phyloP scores from a whole-genome alignment of 2,113 vertebrate genomes.

The Crotalus tigris region DNA sequence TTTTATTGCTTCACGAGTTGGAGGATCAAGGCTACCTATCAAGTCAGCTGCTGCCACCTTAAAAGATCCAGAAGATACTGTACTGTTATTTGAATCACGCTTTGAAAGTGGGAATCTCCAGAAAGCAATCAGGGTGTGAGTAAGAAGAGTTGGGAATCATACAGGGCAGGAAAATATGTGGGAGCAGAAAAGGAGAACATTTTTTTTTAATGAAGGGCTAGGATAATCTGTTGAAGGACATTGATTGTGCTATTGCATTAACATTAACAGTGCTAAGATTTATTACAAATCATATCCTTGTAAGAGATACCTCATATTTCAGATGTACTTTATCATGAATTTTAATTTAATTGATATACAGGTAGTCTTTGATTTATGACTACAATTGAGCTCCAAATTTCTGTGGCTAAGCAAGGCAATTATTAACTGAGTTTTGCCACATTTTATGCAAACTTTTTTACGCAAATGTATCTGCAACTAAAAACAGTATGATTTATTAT shows the following conservation, averaged over 20 bases:
- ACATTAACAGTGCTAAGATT: not conserved
- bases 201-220: not conserved
- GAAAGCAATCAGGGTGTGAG: conserved; percentile 85
- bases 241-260: not conserved
- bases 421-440: too few relatives aligned
- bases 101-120: conserved; percentile 95
- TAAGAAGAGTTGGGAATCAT: not conserved
- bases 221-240: not conserved
- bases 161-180: not conserved
- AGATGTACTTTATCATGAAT: not conserved
- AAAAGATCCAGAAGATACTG: conserved; percentile 61
- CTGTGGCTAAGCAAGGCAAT: not conserved
- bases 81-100: conserved; percentile 86
- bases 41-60: conserved; percentile 47
- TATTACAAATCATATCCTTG: not conserved
- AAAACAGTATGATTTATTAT: too few relatives aligned
- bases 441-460: too few relatives aligned
- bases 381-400: not conserved
- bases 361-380: not conserved
- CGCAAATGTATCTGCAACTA: too few relatives aligned
- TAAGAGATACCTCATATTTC: not conserved
- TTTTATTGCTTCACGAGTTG: conserved; percentile 77
- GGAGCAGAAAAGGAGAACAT: not conserved
- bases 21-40: conserved; percentile 70
- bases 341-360: not conserved